These are phyloP conservation scores for Sebastes umbrosus DNA, from an alignment of 2,797 vertebrate genomes.

Conservation along the genomic window DNA sequence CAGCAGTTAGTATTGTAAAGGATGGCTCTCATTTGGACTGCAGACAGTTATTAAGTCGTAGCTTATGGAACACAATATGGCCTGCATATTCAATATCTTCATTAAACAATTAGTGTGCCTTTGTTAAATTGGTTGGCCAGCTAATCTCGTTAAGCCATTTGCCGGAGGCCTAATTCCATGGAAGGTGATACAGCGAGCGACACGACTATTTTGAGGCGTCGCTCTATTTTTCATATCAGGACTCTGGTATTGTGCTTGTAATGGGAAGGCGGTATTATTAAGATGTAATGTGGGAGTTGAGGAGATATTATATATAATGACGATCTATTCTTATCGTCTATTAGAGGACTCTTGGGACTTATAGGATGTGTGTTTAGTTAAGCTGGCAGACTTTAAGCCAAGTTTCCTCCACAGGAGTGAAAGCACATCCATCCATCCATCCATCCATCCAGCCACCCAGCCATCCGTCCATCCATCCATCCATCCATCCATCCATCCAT, in stretches of 20 bases:
- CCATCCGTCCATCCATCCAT: neutral
- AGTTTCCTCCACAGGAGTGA: neutral
- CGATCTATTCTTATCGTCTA: slow-evolving; percentile 43
- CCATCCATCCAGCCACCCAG: accelerated
- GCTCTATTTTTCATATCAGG: slow-evolving; percentile 26
- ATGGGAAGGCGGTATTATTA: slow-evolving; percentile 27
- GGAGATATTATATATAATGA: slow-evolving; percentile 54
- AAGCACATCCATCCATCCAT: neutral
- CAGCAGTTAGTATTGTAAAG: slow-evolving; percentile 45
- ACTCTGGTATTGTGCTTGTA: slow-evolving; percentile 37
- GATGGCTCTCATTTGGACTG: slow-evolving; percentile 60
- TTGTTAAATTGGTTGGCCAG: slow-evolving; percentile 65
- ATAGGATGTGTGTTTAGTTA: slow-evolving; percentile 3
- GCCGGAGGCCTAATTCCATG: slow-evolving; percentile 54
- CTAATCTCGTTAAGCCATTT: slow-evolving; percentile 71
- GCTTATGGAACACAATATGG: slow-evolving; percentile 73
- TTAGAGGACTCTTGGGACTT: slow-evolving; percentile 21
- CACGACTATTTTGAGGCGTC: slow-evolving; percentile 17
- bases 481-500: too few relatives aligned
- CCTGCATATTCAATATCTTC: slow-evolving; percentile 74
- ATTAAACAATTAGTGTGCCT: slow-evolving; percentile 74
- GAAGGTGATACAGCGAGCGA: slow-evolving; percentile 61
- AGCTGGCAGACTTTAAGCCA: neutral
- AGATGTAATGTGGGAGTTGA: slow-evolving; percentile 46
- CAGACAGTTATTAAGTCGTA: slow-evolving; percentile 77